Evolutionary conservation across 92 coral and sea anemone species (phyloP), one percentile per base, ranked within the genome.

Genomic region (Porites evermanni): DNA sequence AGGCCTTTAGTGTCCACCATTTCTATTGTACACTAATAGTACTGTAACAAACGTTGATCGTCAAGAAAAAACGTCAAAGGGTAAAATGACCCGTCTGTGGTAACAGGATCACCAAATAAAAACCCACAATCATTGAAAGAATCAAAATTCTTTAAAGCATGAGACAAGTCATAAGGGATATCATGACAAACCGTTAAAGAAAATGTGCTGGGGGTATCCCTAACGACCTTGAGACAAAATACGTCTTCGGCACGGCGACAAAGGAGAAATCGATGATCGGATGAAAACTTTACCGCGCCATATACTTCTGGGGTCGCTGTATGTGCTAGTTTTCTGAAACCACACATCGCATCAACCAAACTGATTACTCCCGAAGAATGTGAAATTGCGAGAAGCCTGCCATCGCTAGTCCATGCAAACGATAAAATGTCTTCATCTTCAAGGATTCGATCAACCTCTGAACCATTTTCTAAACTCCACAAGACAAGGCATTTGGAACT

Each of bases 401-500:
- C 84, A 79, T 66, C 65, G 0, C 17, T 64, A 12, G 84, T 66
- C 74, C 84, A 79, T 1, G 84, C 84, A 79, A 79, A 79, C 8
- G 84, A 79, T 26, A 79, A 66, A 21, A 79, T 51, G 67, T 79
- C 64, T 23, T 67, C 44, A 12, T n/a, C 17, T 67, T 74, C 53
- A 20, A 14, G 20, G 19, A 32, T 79, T 0, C 75, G 84, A 51
- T 50, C 18, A 19, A 77, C 38, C 52, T 75, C 61, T 38, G 53
- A 23, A 14, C 89, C 89, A 56, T 66, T 68, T 24, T 8, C 10
- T 44, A 77, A 32, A 74, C 78, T 71, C 89, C 89, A 86, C 61
- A 86, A 44, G 29, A 4, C 13, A 52, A 86, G n/a, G 61, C 84
- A 64, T 13, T 68, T 78, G 2, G 69, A 38, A 53, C 67, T 6